Evolutionary conservation across 2,113 vertebrate genomes (phyloP), one percentile per base, ranked within the genome.

Genomic region (Ctenodactylus gundi): DNA sequence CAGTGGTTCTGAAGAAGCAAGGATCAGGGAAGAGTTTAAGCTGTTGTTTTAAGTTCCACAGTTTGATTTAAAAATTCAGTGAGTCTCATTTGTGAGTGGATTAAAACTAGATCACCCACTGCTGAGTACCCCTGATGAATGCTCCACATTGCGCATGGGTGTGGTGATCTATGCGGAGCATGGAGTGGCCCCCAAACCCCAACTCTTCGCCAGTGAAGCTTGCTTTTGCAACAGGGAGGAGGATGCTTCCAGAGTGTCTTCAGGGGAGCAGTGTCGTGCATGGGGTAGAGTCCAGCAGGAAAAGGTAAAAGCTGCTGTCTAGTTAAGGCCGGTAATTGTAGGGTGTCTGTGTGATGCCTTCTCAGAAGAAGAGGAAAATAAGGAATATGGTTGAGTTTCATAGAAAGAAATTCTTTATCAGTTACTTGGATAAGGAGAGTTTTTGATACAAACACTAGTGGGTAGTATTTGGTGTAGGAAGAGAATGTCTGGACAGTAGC

Each of bases 381-480:
- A 92, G 91, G 76, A 18, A 84, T 62, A 55, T 15, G 44, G 68
- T 31, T 55, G 31, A 82, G 49, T 53, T 94, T 49, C 86, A 68
- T 60, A 70, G 81, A 60, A 91, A 76, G 92, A 67, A 72, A 85
- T 41, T 81, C 41, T 34, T 93, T 51, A 67, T 76, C 67, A n/a
- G 39, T 77, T 80, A 41, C 36, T 77, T 95, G 49, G 17, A 51
- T 60, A 62, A 83, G 55, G 53, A 55, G 27, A 75, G 39, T 57
- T 83, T 85, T 6, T 75, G 46, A 41, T 51, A 39, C 87, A 80
- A 73, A 83, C 23, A 20, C 8, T 36, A n/a, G 27, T 18, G 14
- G 31, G 20, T 21, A 58, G 34, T 64, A 2, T 29, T 85, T 31
- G 25, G 58, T 65, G 6, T 14, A 21, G n/a, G 39, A 53, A 49